Evolutionary conservation across 1,140 invertebrate genomes (phyloP), one percentile per base, ranked within the genome.

Genomic region (Varroa destructor): DNA sequence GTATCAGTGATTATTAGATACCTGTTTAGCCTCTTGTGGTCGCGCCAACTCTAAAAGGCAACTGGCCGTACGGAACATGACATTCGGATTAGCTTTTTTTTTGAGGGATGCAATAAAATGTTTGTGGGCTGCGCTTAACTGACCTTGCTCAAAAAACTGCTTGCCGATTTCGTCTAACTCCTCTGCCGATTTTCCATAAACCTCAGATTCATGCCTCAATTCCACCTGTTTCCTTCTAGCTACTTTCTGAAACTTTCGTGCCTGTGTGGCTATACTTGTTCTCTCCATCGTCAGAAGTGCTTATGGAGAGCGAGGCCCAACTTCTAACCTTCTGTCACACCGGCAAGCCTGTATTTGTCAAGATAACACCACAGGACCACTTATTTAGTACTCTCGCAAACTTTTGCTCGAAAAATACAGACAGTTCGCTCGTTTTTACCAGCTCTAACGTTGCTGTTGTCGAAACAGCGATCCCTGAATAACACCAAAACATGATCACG

Each of bases 11-110:
- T 58, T 58, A 12, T 12, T 36, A 42, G 40, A 58, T 36, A 58
- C 61, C 37, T 40, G 14, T 37, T 67, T 67, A 2, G 61, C 61
- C 46, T 67, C 61, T 67, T 67, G 14, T 1, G 61, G 61, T 67
- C 61, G 40, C 10, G 40, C 2, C n/a, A 67, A 46, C 40, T 67
- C 61, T 14, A 67, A 37, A 43, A 67, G 37, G 46, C 61, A 67
- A 3, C 61, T 46, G 12, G 61, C 61, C 36, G 40, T 14, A 3
- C 10, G 46, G 36, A 67, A 67, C 61, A 67, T 67, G 1, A 67
- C 61, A 40, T 67, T 46, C 3, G 61, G 40, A 40, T 40, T 40
- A 12, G 10, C 40, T 40, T 67, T 37, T 40, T 25, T 12, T 2
- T 40, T 3, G 40, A 67, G 61, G 46, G 61, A 67, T 2, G 61